phyloP scores from a whole-genome alignment of 2,888 invertebrate genomes.

The Leuctra nigra region DNA sequence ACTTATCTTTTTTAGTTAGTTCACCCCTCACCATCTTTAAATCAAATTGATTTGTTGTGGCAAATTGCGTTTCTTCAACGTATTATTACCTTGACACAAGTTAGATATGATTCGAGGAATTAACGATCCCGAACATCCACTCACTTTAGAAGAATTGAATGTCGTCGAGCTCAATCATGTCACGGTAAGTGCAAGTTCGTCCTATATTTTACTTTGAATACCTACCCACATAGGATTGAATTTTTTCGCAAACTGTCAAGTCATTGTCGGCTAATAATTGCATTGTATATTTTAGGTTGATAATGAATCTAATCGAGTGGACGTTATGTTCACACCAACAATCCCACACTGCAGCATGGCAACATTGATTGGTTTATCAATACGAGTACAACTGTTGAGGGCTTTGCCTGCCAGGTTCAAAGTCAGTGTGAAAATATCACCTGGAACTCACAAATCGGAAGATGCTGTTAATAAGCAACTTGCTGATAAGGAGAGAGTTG shows the following conservation, averaged over 20 bases:
- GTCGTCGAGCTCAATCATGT: slow-evolving; percentile 84
- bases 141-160: slow-evolving; percentile 89
- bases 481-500: slow-evolving; percentile 95
- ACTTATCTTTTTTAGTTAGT: too few relatives aligned
- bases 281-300: slow-evolving; percentile 49
- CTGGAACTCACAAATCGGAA: slow-evolving; percentile 90
- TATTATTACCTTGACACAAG: slow-evolving; percentile 33
- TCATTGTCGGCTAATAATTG: too few relatives aligned
- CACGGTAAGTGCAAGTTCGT: slow-evolving; percentile 39
- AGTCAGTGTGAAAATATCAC: slow-evolving; percentile 80
- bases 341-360: slow-evolving; percentile 99
- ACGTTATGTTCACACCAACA: slow-evolving; percentile 89
- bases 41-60: too few relatives aligned
- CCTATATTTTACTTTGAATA: too few relatives aligned
- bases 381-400: slow-evolving; percentile 83
- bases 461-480: slow-evolving; percentile 94
- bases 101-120: slow-evolving; percentile 86
- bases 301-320: slow-evolving; percentile 62
- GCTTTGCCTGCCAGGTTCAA: slow-evolving; percentile 75
- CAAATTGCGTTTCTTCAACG: neutral
- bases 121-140: slow-evolving; percentile 96
- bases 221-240: too few relatives aligned
- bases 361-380: slow-evolving; percentile 86
- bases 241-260: too few relatives aligned
- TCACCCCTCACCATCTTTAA: too few relatives aligned